A percentile compares a stretch with the other conserved stretches of the same genome.
These are phyloP conservation scores for Hipparchia sbordonii DNA, from an alignment of 2,888 invertebrate species.

Conservation along the genomic window DNA sequence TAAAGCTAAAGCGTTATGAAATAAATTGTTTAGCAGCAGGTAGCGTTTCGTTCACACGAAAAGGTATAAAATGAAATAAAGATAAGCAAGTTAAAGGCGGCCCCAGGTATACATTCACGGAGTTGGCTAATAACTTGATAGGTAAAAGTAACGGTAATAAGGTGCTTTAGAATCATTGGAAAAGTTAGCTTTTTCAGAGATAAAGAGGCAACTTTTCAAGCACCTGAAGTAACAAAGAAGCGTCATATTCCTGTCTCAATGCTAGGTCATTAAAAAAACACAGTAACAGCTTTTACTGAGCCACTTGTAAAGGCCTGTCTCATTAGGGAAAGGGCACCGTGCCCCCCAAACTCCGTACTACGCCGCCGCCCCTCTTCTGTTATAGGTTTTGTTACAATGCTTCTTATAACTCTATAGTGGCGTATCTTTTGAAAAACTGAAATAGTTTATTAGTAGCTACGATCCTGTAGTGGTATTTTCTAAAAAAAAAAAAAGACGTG, in stretches of 20 bases:
- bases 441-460: too few relatives aligned
- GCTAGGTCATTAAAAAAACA: constrained; percentile 18
- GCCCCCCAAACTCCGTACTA: neutral
- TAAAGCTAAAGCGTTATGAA: neutral
- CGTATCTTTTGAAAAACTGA: neutral
- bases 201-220: neutral
- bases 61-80: neutral
- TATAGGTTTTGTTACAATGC: constrained; percentile 18
- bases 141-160: neutral
- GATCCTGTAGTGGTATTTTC: too few relatives aligned
- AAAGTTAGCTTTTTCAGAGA: neutral
- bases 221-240: neutral
- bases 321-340: constrained; percentile 19
- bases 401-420: constrained; percentile 36
- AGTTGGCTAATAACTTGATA: neutral
- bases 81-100: neutral
- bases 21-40: neutral
- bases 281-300: constrained; percentile 12
- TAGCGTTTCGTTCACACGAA: neutral
- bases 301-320: constrained; percentile 15
- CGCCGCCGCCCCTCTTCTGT: neutral
- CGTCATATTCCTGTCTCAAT: constrained; percentile 13
- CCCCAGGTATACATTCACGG: neutral
- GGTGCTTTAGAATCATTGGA: constrained; percentile 6
- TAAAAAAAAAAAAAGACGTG: too few relatives aligned